Evolutionary conservation across 92 coral and sea anemone species (phyloP), one percentile per base, ranked within the genome.

Genomic region (Heteractis magnifica): DNA sequence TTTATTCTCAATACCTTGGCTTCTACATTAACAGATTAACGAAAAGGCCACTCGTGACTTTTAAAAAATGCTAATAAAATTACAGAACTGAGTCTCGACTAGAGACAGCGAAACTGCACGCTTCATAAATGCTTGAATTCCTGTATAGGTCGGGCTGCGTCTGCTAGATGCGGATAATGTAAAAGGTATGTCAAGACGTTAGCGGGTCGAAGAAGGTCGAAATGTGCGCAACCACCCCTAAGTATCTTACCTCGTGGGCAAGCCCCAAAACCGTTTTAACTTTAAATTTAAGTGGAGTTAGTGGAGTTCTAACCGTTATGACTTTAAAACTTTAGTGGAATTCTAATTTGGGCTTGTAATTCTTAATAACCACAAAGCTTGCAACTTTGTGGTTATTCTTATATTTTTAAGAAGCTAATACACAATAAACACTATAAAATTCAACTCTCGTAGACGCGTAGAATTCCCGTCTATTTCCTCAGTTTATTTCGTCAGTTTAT

Each of bases 21-120:
- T 65, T 16, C 73, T 6, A 41, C 62, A n/a, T 51, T 81, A 68
- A 58, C 52, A 74, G 73, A 81, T 79, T 72, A 79, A 81, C 56
- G 84, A 51, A 81, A 41, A 11, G 41, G 73, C 77, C 55, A 68
- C 50, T 65, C 64, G 55, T 21, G 26, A 56, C 56, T n/a, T n/a
- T 68, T 2, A 44, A 51, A 6, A 19, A 10, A 19, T 20, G n/a
- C 15, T 51, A 52, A 18, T 23, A 51, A 72, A 14, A 16, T 51
- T 68, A 70, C 41, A 70, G 48, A 81, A 44, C 52, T 70, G 49
- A 76, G 65, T 76, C 48, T 18, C 79, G 15, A 62, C 6, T 13
- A 23, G 49, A 12, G 58, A 8, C 48, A 52, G 48, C 23, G 73
- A 21, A 5, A 10, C 48, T 21, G 49, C 49, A 48, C 49, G 73